These are phyloP conservation scores for Saturnia japonica DNA, from an alignment of 2,888 invertebrate species.

Conservation along the genomic window DNA sequence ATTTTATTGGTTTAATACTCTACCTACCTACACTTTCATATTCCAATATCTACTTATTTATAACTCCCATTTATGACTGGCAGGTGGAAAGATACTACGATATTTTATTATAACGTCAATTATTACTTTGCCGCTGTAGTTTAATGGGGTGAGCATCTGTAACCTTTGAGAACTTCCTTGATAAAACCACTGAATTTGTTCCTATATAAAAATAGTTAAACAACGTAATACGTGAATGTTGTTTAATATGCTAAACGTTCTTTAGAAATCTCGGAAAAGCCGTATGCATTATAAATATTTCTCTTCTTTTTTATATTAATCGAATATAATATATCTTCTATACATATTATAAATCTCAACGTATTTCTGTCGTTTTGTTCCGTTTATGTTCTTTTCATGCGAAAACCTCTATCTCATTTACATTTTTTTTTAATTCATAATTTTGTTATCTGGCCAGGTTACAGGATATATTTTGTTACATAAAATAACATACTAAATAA, in stretches of 20 bases:
- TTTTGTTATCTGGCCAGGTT: too few species aligned
- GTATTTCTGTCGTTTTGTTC: too few species aligned
- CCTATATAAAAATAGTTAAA: not conserved
- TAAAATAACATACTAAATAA: too few species aligned
- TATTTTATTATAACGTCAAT: not conserved
- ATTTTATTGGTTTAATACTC: not conserved
- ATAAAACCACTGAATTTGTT: not conserved
- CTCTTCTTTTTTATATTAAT: not conserved
- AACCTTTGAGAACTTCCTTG: not conserved
- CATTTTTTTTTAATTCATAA: too few species aligned
- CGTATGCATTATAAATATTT: not conserved
- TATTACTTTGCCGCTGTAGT: not conserved
- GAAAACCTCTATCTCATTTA: too few species aligned
- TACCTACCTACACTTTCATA: not conserved
- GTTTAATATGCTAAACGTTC: not conserved
- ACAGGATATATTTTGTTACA: too few species aligned
- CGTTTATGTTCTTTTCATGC: too few species aligned
- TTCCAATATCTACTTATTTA: not conserved
- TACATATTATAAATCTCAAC: too few species aligned
- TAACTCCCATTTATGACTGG: not conserved
- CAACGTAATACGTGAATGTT: not conserved
- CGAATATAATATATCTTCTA: too few species aligned
- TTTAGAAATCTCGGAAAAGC: not conserved
- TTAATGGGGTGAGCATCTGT: conserved; percentile 1
- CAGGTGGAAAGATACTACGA: not conserved